Evolutionary conservation across 2,797 vertebrate species (phyloP).

Genomic region (Pangasius macronema): DNA sequence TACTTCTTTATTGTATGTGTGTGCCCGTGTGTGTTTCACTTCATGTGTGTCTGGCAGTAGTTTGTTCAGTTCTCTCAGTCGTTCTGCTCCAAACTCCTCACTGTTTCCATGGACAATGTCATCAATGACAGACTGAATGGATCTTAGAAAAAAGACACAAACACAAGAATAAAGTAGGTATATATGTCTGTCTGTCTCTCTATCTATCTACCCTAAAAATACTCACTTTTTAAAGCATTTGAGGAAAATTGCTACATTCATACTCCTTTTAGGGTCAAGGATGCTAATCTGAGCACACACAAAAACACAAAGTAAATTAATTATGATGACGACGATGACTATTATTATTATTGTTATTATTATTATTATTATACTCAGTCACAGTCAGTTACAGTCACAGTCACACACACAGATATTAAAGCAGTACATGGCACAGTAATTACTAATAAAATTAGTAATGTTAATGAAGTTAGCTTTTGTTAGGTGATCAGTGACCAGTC

Average conservation of each 20-base stretch:
- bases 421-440: background rate
- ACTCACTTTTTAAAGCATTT: slow-evolving; percentile 94
- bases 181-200: background rate
- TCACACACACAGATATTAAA: background rate
- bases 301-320: slow-evolving; percentile 13
- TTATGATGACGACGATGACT: background rate
- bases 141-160: slow-evolving; percentile 69
- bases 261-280: slow-evolving; percentile 88
- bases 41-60: slow-evolving; percentile 89
- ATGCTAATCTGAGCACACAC: slow-evolving; percentile 77
- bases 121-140: slow-evolving; percentile 82
- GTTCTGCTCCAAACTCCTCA: slow-evolving; percentile 79
- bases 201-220: background rate
- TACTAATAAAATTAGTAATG: background rate
- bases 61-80: slow-evolving; percentile 86
- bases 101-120: slow-evolving; percentile 84
- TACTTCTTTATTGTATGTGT: background rate
- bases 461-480: background rate
- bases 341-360: background rate
- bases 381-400: background rate
- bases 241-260: slow-evolving; percentile 94
- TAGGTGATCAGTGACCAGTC: background rate
- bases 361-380: background rate
- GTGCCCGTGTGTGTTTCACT: slow-evolving; percentile 69
- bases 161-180: background rate